phyloP scores from a whole-genome alignment of 2,888 invertebrate genomes.

The Notodonta dromedarius region DNA sequence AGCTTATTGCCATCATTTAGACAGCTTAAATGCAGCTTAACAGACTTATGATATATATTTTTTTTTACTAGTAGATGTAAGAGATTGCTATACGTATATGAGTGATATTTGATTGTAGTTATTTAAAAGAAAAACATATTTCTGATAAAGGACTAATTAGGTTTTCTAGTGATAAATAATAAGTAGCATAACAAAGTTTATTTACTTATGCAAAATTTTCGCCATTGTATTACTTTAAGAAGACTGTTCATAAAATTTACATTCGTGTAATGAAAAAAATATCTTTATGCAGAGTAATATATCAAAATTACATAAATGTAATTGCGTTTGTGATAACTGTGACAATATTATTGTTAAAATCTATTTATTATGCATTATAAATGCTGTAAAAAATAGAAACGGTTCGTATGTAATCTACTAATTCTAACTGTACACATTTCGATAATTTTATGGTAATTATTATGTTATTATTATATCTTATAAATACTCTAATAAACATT shows the following conservation, averaged over 20 bases:
- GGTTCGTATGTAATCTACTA: conserved; percentile 18
- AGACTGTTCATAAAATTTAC: conserved; percentile 31
- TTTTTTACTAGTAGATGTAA: neutral
- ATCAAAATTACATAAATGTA: conserved; percentile 15
- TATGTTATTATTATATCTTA: conserved; percentile 13
- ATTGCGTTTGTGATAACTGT: conserved; percentile 38
- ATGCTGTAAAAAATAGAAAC: conserved; percentile 45
- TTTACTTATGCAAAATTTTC: conserved; percentile 22
- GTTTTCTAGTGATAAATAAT: conserved; percentile 21
- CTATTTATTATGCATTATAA: conserved; percentile 53
- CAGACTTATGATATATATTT: neutral
- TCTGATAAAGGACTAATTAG: conserved; percentile 5
- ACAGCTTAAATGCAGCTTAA: conserved; percentile 1
- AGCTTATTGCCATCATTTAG: neutral
- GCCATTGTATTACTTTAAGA: conserved; percentile 38
- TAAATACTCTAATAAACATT: conserved; percentile 7
- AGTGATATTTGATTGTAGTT: conserved; percentile 14
- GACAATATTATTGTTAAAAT: conserved; percentile 43
- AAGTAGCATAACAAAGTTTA: conserved; percentile 20
- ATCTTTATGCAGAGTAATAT: neutral
- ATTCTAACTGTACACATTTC: conserved; percentile 25
- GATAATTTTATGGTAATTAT: conserved; percentile 9
- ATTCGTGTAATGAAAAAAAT: neutral
- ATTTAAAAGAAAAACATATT: neutral
- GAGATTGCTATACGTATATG: neutral